A percentile compares a stretch with the other conserved stretches of the same genome.
Evolutionary conservation across 2,113 vertebrate genomes (phyloP).

Genomic region (Ctenomys sociabilis): DNA sequence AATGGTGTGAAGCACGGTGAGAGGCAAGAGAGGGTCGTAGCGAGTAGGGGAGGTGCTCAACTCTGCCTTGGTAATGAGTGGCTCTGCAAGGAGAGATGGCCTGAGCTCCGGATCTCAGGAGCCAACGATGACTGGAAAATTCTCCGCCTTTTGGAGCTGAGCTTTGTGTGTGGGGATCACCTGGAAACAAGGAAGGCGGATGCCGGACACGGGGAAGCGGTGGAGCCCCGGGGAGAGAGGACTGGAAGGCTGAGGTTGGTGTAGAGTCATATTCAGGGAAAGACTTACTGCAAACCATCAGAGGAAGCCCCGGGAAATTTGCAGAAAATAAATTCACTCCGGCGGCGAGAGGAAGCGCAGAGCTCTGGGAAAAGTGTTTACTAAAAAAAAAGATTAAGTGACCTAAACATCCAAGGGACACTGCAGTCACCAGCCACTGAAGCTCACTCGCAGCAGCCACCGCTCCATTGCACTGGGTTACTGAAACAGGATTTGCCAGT

Average conservation of each 20-base stretch:
- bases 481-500: constrained; percentile 74
- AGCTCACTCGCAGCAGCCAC: background rate
- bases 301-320: background rate
- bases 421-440: background rate
- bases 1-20: too few species aligned
- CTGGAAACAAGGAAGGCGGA: background rate
- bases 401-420: background rate
- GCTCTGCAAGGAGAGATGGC: too few species aligned
- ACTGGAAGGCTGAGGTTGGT: background rate
- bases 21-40: background rate
- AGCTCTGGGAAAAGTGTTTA: background rate
- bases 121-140: background rate
- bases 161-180: background rate
- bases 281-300: background rate
- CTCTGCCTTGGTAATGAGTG: background rate
- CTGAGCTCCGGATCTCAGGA: background rate
- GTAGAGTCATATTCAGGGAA: background rate
- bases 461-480: constrained; percentile 71
- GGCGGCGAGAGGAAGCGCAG: background rate
- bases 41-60: background rate
- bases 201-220: background rate
- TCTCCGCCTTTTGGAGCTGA: background rate
- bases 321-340: background rate
- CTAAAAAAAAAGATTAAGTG: background rate
- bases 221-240: background rate